Evolutionary conservation across 1,140 invertebrate genomes (phyloP).

Genomic region (Papilio glaucus): DNA sequence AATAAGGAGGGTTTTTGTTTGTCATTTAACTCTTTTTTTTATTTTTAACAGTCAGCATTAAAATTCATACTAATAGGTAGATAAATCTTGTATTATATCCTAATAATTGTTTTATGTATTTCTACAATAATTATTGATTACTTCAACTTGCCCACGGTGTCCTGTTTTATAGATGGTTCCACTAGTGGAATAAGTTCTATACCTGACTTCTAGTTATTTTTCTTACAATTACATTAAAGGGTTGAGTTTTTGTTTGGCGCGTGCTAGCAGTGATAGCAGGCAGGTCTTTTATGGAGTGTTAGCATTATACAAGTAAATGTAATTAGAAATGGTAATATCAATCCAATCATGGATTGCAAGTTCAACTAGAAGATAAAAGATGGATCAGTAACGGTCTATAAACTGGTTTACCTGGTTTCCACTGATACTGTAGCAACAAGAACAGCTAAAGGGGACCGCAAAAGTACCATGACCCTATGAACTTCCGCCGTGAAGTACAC

Average conservation of each 20-base stretch:
- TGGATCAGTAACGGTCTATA: background rate
- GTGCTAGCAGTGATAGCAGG: conserved; percentile 33
- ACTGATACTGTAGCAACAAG: too few relatives aligned
- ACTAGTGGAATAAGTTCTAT: background rate
- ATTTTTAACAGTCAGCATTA: too few relatives aligned
- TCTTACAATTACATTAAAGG: conserved; percentile 27
- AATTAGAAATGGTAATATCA: conserved; percentile 7
- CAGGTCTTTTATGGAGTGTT: conserved; percentile 10
- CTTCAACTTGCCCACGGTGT: background rate
- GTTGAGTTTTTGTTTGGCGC: conserved; percentile 38
- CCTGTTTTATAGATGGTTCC: background rate
- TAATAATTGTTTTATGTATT: too few relatives aligned
- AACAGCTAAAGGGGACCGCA: too few relatives aligned
- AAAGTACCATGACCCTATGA: too few relatives aligned
- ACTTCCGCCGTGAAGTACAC: too few relatives aligned
- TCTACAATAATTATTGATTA: background rate
- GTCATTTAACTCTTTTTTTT: too few relatives aligned
- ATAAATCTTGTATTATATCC: too few relatives aligned
- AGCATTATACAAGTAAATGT: background rate
- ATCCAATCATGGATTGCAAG: background rate
- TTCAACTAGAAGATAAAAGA: background rate
- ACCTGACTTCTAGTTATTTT: conserved; percentile 4
- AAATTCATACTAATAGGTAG: too few relatives aligned
- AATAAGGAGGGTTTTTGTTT: too few relatives aligned
- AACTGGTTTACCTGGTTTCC: too few relatives aligned